Percentiles rank a stretch among this genome's conserved stretches.
Evolutionary conservation across 1,140 invertebrate species (phyloP).

Genomic region (Copidosoma floridanum): DNA sequence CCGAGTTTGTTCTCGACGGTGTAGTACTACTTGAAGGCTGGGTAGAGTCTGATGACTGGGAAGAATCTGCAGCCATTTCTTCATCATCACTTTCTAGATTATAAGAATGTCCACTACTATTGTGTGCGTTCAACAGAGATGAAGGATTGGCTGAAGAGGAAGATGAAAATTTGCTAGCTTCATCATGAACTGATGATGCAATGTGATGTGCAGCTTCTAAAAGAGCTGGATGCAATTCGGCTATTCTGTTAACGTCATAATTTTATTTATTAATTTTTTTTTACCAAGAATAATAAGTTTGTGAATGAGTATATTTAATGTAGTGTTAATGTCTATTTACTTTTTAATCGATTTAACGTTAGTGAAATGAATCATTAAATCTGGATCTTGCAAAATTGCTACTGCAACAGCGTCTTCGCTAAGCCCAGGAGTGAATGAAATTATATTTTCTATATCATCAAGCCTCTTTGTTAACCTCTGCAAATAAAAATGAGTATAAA

Average conservation of each 20-base stretch:
- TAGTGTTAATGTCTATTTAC: conserved; percentile 43
- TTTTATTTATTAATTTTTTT: too few relatives aligned
- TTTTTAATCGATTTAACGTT: conserved; percentile 56
- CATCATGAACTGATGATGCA: conserved; percentile 57
- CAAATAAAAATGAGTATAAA: too few relatives aligned
- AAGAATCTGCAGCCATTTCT: conserved; percentile 59
- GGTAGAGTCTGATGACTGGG: conserved; percentile 53
- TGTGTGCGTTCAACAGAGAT: conserved; percentile 37
- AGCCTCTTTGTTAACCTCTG: conserved; percentile 56
- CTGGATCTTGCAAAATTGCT: conserved; percentile 61
- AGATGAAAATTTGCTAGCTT: conserved; percentile 44
- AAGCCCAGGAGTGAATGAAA: conserved; percentile 56
- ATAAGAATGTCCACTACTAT: conserved; percentile 52
- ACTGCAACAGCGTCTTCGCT: conserved; percentile 59
- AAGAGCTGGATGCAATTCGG: conserved; percentile 56
- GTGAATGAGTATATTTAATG: too few relatives aligned
- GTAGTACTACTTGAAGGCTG: conserved; percentile 38
- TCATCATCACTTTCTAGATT: conserved; percentile 60
- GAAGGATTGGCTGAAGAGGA: conserved; percentile 31
- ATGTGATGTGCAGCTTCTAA: conserved; percentile 58
- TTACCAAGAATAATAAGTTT: neutral
- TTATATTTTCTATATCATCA: conserved; percentile 60
- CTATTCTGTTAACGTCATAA: conserved; percentile 48
- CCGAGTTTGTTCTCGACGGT: conserved; percentile 21
- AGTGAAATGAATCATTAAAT: conserved; percentile 58